Evolutionary conservation across 1,140 invertebrate genomes (phyloP).

Genomic region (Elymnias hypermnestra): DNA sequence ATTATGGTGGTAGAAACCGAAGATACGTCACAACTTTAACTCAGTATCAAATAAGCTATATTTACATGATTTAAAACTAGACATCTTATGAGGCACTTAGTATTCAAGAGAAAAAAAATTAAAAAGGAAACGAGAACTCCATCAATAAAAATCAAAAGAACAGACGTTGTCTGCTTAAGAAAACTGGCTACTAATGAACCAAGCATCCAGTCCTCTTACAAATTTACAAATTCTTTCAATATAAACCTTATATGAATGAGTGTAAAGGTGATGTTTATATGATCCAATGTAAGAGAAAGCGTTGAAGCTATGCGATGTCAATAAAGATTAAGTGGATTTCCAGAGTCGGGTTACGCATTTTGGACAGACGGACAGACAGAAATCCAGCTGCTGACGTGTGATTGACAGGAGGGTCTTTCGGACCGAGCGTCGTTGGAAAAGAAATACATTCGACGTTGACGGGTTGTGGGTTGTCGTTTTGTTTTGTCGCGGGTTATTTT

Average conservation of each 20-base stretch:
- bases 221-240: too few species aligned
- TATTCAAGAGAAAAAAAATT: background rate
- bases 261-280: constrained; percentile 18
- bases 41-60: too few species aligned
- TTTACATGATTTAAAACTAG: background rate
- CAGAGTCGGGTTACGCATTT: constrained; percentile 56
- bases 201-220: constrained; percentile 20
- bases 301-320: constrained; percentile 38
- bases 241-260: too few species aligned
- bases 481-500: constrained; percentile 15
- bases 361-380: constrained; percentile 48
- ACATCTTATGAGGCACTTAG: background rate
- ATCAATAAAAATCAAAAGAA: constrained; percentile 44
- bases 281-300: constrained; percentile 1
- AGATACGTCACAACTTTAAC: too few species aligned
- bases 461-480: constrained; percentile 29
- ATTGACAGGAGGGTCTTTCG: constrained; percentile 44
- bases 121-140: constrained; percentile 5
- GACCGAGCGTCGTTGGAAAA: constrained; percentile 26
- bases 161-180: constrained; percentile 42
- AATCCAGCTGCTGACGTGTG: constrained; percentile 56
- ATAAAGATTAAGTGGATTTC: constrained; percentile 68
- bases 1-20: too few species aligned
- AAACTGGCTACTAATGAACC: constrained; percentile 45
- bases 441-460: constrained; percentile 38